Conservation (phyloP, 2,113 vertebrate genomes). For the Peromyscus polionotus region DNA sequence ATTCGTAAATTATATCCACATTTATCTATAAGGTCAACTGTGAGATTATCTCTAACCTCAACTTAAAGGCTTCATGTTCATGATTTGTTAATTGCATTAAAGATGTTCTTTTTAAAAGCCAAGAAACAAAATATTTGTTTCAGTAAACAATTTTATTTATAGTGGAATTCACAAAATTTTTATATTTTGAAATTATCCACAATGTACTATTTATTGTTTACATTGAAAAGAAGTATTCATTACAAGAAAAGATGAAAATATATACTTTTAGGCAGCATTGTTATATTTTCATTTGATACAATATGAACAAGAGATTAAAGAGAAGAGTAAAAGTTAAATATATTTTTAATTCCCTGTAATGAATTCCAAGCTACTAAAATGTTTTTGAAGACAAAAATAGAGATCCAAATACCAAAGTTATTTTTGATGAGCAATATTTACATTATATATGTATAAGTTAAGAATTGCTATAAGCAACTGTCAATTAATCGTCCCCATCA, state of each 20-base stretch:
- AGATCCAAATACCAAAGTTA: slow-evolving; percentile 53
- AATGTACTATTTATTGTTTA: slow-evolving; percentile 76
- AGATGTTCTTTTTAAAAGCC: slow-evolving; percentile 58
- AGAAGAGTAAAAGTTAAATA: slow-evolving; percentile 74
- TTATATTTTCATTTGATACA: slow-evolving; percentile 69
- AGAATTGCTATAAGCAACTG: slow-evolving; percentile 66
- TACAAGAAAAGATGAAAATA: slow-evolving; percentile 69
- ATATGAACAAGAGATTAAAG: slow-evolving; percentile 64
- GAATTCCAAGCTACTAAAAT: slow-evolving; percentile 57
- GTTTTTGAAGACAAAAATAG: slow-evolving; percentile 64
- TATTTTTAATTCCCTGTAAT: slow-evolving; percentile 69
- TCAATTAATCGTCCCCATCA: neutral
- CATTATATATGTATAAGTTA: slow-evolving; percentile 75
- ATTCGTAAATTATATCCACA: neutral
- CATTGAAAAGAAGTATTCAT: slow-evolving; percentile 67
- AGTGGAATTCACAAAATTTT: slow-evolving; percentile 77
- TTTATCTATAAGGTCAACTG: neutral
- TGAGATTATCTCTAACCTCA: neutral
- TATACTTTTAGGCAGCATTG: slow-evolving; percentile 61
- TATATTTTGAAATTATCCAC: slow-evolving; percentile 80
- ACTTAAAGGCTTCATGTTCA: neutral
- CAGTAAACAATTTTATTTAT: slow-evolving; percentile 85
- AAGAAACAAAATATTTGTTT: slow-evolving; percentile 69
- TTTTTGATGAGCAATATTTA: slow-evolving; percentile 75
- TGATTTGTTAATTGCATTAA: neutral